phyloP scores from a whole-genome alignment of 2,113 vertebrate genomes.

The Xiphias gladius region DNA sequence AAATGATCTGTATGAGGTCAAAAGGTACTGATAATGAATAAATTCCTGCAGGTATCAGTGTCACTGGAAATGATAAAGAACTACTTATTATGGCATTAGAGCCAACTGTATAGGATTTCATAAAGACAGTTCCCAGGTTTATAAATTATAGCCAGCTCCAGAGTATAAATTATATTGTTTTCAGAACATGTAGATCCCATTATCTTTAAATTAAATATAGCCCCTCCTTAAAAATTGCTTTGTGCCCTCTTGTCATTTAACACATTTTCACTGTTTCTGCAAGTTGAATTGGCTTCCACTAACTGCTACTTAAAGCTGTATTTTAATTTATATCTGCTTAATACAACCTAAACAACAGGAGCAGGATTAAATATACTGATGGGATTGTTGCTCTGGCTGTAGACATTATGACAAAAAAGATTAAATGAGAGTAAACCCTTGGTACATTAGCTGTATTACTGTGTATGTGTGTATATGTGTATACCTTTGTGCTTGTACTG shows the following conservation, averaged over 20 bases:
- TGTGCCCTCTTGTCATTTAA: conserved; percentile 6
- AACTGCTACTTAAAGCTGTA: conserved; percentile 4
- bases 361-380: conserved; percentile 10
- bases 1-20: conserved; percentile 5
- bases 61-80: conserved; percentile 7
- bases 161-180: not conserved
- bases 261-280: conserved; percentile 3
- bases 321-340: conserved; percentile 4
- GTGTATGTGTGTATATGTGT: conserved; percentile 18
- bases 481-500: not conserved
- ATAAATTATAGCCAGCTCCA: not conserved
- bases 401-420: not conserved
- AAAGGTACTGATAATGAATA: not conserved
- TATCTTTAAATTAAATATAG: conserved; percentile 12
- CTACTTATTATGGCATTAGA: not conserved
- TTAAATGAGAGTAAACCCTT: conserved; percentile 15
- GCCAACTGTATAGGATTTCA: not conserved
- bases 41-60: not conserved
- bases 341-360: not conserved
- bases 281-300: not conserved
- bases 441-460: not conserved
- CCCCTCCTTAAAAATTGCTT: not conserved
- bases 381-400: conserved; percentile 5
- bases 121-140: not conserved
- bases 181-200: conserved; percentile 8